Percentiles rank a stretch among this genome's conserved stretches.
Evolutionary conservation across 2,113 vertebrate genomes (phyloP).

Genomic region (Sylvietta virens): DNA sequence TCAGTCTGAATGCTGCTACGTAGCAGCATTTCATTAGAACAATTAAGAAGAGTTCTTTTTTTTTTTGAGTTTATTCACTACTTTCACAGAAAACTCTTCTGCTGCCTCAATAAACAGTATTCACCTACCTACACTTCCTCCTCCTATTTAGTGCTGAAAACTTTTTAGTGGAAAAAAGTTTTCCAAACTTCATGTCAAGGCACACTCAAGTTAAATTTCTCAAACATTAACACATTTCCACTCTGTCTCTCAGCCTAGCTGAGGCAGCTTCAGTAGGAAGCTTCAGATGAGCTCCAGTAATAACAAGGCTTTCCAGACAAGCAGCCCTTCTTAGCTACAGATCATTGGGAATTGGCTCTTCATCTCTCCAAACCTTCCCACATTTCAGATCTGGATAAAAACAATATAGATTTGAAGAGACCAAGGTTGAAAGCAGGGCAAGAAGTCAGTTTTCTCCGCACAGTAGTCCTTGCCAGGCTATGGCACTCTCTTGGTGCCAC

Average conservation of each 20-base stretch:
- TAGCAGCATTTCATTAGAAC: neutral
- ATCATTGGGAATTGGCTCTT: neutral
- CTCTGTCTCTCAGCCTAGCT: neutral
- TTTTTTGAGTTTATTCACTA: neutral
- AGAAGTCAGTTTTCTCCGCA: neutral
- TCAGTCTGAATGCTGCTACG: neutral
- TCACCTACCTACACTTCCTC: neutral
- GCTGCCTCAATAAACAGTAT: fast-evolving
- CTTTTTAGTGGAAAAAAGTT: neutral
- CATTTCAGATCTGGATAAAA: neutral
- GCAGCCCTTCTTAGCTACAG: neutral
- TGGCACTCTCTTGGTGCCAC: neutral
- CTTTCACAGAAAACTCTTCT: neutral
- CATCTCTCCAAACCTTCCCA: neutral
- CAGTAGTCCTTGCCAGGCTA: neutral
- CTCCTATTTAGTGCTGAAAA: neutral
- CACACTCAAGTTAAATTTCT: neutral
- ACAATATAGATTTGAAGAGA: neutral
- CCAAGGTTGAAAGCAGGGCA: neutral
- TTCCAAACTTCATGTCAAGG: neutral
- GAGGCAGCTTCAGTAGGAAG: neutral
- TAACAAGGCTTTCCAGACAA: neutral
- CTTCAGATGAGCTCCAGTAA: neutral
- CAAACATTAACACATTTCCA: neutral
- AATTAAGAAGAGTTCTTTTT: neutral